Conservation (phyloP, 1,140 invertebrate species). For the Pseudomyrmex dendroicus region DNA sequence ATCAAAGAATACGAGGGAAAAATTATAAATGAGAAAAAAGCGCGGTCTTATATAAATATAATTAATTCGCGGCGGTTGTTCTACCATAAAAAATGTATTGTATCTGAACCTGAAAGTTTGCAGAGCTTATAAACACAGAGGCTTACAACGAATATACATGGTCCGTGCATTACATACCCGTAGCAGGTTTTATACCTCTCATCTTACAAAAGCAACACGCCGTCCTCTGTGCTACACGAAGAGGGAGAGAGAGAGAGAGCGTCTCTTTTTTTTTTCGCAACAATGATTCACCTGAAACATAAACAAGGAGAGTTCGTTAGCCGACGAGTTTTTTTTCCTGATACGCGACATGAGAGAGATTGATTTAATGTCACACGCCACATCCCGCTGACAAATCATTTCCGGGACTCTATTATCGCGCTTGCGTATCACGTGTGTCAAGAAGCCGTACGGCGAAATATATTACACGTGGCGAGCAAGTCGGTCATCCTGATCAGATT, state of each 20-base stretch:
- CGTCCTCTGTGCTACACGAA: conserved; percentile 38
- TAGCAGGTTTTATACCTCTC: conserved; percentile 32
- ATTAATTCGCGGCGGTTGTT: conserved; percentile 23
- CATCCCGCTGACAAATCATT: conserved; percentile 38
- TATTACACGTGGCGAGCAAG: conserved; percentile 32
- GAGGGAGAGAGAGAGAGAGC: neutral
- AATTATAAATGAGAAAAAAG: neutral
- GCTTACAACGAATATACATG: neutral
- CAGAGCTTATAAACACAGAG: conserved; percentile 37
- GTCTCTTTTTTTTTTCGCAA: conserved; percentile 25
- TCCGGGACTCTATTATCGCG: conserved; percentile 20
- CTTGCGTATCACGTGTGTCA: conserved; percentile 27
- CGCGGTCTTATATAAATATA: conserved; percentile 6
- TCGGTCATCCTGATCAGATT: conserved; percentile 53
- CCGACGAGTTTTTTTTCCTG: conserved; percentile 51
- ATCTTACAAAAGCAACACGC: conserved; percentile 42
- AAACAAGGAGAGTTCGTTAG: conserved; percentile 72
- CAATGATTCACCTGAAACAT: conserved; percentile 77
- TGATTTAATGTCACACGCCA: conserved; percentile 70
- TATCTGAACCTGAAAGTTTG: conserved; percentile 31
- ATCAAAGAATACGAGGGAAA: neutral
- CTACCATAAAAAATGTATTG: neutral
- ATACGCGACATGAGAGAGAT: conserved; percentile 2
- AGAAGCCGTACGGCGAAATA: conserved; percentile 27
- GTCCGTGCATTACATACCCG: conserved; percentile 25